A percentile compares a stretch with the other conserved stretches of the same genome.
phyloP scores from a whole-genome alignment of 2,113 vertebrate species.

The Protomyctophum bolini region DNA sequence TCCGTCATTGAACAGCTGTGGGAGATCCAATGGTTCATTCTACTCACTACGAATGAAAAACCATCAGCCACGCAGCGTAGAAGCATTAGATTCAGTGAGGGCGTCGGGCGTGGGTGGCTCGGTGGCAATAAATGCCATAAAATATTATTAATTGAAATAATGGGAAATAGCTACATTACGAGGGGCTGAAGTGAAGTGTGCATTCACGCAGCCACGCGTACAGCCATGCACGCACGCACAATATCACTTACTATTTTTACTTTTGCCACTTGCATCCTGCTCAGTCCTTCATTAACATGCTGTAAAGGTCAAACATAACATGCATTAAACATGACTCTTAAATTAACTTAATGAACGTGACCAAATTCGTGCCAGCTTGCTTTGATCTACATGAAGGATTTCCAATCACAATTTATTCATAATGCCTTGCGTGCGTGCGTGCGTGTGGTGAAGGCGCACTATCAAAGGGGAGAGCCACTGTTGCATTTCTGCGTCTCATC shows the following conservation, averaged over 20 bases:
- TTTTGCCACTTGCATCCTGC: conserved; percentile 12
- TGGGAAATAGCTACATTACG: conserved; percentile 8
- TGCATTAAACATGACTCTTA: conserved; percentile 74
- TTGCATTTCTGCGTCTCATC: not conserved
- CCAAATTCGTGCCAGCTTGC: conserved; percentile 58
- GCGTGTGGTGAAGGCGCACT: not conserved
- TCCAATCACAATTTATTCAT: conserved; percentile 66
- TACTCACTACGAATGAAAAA: too few relatives aligned
- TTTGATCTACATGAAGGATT: conserved; percentile 71
- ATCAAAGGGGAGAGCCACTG: not conserved
- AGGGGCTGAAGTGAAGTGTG: not conserved
- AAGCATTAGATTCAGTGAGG: conserved; percentile 3
- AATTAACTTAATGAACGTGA: conserved; percentile 51
- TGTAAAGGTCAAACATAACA: conserved; percentile 54
- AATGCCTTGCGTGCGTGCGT: conserved; percentile 45
- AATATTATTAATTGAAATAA: conserved; percentile 5
- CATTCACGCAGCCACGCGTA: conserved; percentile 24
- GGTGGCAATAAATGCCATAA: not conserved
- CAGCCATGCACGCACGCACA: conserved; percentile 3
- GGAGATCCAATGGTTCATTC: not conserved
- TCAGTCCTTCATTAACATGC: conserved; percentile 48
- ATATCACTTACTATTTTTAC: not conserved
- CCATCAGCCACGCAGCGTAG: not conserved
- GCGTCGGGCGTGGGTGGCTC: not conserved
- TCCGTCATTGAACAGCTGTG: conserved; percentile 12